These are phyloP conservation scores for Trichonephila inaurata DNA, from an alignment of 1,140 invertebrate species.

Conservation along the genomic window DNA sequence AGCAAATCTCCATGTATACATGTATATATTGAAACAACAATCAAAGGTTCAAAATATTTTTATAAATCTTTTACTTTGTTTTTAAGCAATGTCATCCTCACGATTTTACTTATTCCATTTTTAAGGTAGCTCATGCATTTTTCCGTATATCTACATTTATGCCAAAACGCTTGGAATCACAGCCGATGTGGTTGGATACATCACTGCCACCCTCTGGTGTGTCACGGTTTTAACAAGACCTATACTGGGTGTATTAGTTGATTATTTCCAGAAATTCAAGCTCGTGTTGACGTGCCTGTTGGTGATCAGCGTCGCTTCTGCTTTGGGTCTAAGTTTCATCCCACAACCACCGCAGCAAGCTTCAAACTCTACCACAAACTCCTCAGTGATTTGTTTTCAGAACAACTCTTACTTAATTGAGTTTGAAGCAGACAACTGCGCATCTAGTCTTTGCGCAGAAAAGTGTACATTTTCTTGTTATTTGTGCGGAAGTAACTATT, in stretches of 20 bases:
- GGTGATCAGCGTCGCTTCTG: conserved; percentile 50
- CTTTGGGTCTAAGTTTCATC: conserved; percentile 47
- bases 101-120: conserved; percentile 76
- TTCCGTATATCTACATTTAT: conserved; percentile 80
- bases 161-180: conserved; percentile 79
- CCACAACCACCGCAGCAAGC: neutral
- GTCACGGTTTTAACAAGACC: conserved; percentile 79
- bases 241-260: conserved; percentile 79
- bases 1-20: no score
- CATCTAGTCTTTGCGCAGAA: neutral
- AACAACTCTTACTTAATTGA: neutral
- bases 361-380: neutral
- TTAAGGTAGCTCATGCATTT: conserved; percentile 78
- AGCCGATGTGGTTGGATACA: conserved; percentile 79
- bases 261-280: conserved; percentile 79
- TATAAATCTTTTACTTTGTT: no score
- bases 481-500: neutral
- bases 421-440: neutral
- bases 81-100: conserved; percentile 83
- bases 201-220: conserved; percentile 80
- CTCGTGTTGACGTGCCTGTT: conserved; percentile 76
- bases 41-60: no score
- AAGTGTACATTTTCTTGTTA: neutral
- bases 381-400: neutral
- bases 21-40: no score